Conservation (phyloP, 37 sponge, comb jelly and placozoan species). For the Aplysina aerophoba region DNA sequence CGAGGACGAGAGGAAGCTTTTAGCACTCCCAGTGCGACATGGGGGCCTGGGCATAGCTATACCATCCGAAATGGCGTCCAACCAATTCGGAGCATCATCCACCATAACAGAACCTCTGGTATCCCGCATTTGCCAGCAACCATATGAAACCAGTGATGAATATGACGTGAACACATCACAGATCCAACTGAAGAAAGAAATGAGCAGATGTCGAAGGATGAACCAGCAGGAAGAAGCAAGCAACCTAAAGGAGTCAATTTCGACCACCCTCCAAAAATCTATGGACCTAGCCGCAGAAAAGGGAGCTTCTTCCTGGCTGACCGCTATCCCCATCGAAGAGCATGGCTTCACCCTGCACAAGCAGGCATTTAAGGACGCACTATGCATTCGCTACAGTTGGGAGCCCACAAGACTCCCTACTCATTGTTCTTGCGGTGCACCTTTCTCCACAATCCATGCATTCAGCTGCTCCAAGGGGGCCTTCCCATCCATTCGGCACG, state of each 20-base stretch:
- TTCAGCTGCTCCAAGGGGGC: constrained; percentile 28
- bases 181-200: constrained; percentile 21
- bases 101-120: constrained; percentile 18
- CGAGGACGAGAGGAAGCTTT: constrained; percentile 8
- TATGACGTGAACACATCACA: constrained; percentile 8
- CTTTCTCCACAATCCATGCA: constrained; percentile 12
- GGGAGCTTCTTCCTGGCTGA: constrained; percentile 24
- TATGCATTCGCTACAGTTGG: constrained; percentile 20
- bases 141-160: not conserved
- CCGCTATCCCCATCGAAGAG: constrained; percentile 11
- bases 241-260: constrained; percentile 7
- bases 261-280: constrained; percentile 22
- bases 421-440: constrained; percentile 16
- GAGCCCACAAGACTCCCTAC: constrained; percentile 20
- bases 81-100: constrained; percentile 4
- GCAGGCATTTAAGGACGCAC: constrained; percentile 23
- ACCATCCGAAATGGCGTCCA: constrained; percentile 23
- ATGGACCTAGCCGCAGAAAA: constrained; percentile 21
- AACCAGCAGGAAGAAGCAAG: constrained; percentile 23
- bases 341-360: constrained; percentile 25
- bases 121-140: not conserved
- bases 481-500: constrained; percentile 7
- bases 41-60: constrained; percentile 23
- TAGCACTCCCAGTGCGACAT: constrained; percentile 21
- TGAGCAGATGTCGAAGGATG: not conserved